A percentile compares a stretch with the other conserved stretches of the same genome.
Conservation (phyloP, 53 echinoderm and acorn worm genomes). For the Stichopus horrens region DNA sequence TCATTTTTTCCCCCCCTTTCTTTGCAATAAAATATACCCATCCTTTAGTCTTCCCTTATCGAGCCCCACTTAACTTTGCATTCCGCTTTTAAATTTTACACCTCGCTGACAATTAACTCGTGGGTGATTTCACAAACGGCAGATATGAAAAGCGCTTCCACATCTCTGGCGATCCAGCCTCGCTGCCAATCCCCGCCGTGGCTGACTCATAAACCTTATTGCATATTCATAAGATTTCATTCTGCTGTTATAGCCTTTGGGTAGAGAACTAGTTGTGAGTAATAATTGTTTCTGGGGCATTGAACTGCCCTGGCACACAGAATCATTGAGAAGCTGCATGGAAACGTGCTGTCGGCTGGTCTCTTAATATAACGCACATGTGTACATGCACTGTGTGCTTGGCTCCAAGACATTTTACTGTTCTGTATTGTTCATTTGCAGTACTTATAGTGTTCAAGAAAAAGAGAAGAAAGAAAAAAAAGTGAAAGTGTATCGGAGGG, state of each 20-base stretch:
- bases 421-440: no score
- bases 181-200: conserved; percentile 11
- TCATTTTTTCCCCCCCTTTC: no score
- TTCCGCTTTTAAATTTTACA: background rate
- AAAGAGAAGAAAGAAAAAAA: no score
- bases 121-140: conserved; percentile 2
- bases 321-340: background rate
- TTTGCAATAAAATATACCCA: no score
- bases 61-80: background rate
- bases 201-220: conserved; percentile 37
- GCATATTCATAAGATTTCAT: conserved; percentile 22
- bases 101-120: background rate
- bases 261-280: conserved; percentile 45
- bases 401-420: no score
- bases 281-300: conserved; percentile 43
- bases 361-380: background rate
- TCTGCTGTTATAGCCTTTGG: conserved; percentile 21
- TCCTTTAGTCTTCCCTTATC: background rate
- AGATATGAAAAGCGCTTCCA: background rate
- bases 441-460: no score
- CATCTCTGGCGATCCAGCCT: conserved; percentile 16
- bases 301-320: conserved; percentile 23
- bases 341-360: background rate
- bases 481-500: no score
- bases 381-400: no score